Base-by-base conservation (phyloP, 2,113 vertebrate genomes). In the Pteruthius melanotis region DNA sequence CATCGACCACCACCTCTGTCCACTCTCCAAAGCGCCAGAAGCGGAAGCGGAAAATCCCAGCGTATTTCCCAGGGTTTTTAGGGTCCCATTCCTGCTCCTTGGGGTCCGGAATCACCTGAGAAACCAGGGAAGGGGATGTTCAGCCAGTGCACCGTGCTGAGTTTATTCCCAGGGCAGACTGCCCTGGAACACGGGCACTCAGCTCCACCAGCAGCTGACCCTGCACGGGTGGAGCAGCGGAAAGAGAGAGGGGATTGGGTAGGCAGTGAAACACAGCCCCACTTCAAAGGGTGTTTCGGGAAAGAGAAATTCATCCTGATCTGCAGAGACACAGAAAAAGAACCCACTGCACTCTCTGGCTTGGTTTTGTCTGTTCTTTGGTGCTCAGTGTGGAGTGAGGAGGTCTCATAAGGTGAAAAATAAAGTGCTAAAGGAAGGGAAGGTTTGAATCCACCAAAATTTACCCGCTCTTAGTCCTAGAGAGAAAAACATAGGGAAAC, bases 11-110 rank as follows among this genome's bases (percentile, higher is more conserved):
- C 90, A 99, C 99, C 21, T 99, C 99, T 4, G 98, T 95, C 99
- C 99, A 99, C 86, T 98, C 92, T 13, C 99, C 99, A 89, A 99
- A 98, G 90, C 98, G 96, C 99, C 99, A 99, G 97, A 99, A 99
- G 63, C 98, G 98, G 93, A 99, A 99, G 70, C 98, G 99, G 93
- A 99, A 99, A 84, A 99, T 99, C 52, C 99, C 99, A 15, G 98
- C 97, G 10, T 99, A 99, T 85, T 93, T 97, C 72, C 98, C 98
- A 2, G 98, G 98, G 18, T 2, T 82, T 70, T 98, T 98, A 42
- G 97, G 91, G 81, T 99, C 98, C 99, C 99, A 99, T 57, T 99
- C 99, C 95, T 99, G 99, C 53, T 99, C 98, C 0, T 96, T 98
- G 44, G 81, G 42, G 49, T 76, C 79, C 49, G 87, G 87, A 42